Conservation (phyloP, 2,888 invertebrate species). For the Metellina segmentata region DNA sequence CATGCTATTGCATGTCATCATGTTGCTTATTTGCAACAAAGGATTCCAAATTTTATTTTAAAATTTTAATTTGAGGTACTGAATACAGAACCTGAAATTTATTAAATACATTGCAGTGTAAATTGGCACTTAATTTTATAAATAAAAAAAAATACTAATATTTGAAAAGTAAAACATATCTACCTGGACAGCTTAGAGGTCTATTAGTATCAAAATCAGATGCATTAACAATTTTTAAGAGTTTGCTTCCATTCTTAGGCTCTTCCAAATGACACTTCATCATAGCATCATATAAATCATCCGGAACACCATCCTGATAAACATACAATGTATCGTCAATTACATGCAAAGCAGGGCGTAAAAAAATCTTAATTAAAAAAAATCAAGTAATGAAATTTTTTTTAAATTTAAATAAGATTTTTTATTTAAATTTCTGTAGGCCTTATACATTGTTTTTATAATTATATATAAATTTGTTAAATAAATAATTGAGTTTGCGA, state of each 20-base stretch:
- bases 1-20: no score
- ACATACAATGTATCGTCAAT: not conserved
- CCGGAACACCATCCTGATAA: slow-evolving; percentile 72
- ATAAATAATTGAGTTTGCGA: no score
- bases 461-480: no score
- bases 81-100: not conserved
- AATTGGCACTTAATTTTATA: not conserved
- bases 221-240: slow-evolving; percentile 11
- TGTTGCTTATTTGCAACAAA: no score
- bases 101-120: no score
- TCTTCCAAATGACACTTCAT: slow-evolving; percentile 73
- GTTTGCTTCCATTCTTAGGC: slow-evolving; percentile 22
- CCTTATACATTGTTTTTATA: no score
- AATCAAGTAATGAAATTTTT: not conserved
- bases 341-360: not conserved
- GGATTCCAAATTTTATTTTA: not conserved
- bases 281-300: slow-evolving; percentile 75
- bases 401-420: not conserved
- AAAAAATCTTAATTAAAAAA: not conserved
- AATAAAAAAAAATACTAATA: not conserved
- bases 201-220: not conserved
- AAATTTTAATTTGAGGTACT: not conserved
- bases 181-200: slow-evolving; percentile 48
- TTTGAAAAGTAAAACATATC: not conserved
- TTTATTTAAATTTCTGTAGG: no score